Conservation (phyloP, 2,888 invertebrate species). For the Trichogramma dendrolimi region DNA sequence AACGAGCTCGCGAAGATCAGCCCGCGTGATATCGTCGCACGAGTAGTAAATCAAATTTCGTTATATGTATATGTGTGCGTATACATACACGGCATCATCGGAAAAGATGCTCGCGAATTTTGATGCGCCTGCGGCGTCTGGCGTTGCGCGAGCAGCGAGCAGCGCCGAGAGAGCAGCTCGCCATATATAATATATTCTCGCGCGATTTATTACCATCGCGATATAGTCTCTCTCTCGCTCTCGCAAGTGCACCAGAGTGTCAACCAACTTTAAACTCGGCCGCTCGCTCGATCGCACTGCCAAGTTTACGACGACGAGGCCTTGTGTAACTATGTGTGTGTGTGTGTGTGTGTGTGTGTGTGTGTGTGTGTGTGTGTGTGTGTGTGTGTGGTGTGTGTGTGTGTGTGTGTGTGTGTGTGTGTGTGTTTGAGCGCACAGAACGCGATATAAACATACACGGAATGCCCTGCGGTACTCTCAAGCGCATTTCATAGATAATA, state of each 20-base stretch:
- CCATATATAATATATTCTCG: not conserved
- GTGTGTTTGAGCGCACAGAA: no score
- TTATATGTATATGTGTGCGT: no score
- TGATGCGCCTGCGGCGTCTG: conserved; percentile 14
- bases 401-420: no score
- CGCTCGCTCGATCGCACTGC: not conserved
- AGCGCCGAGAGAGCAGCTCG: no score
- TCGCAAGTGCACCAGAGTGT: conserved; percentile 13
- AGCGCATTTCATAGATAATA: conserved; percentile 22
- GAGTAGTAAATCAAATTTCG: no score
- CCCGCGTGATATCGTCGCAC: no score
- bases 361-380: no score
- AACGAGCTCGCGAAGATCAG: no score
- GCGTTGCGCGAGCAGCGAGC: not conserved
- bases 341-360: no score
- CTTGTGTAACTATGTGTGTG: no score
- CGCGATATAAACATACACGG: not conserved
- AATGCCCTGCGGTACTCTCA: conserved; percentile 3
- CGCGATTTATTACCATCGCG: conserved; percentile 27
- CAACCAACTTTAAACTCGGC: conserved; percentile 23
- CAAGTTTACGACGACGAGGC: conserved; percentile 18
- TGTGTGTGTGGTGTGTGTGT: no score
- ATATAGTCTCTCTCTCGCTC: conserved; percentile 19
- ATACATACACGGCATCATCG: conserved; percentile 12
- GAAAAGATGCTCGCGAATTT: conserved; percentile 16